Evolutionary conservation across 2,888 invertebrate genomes (phyloP), one percentile per base, ranked within the genome.

Genomic region (Liopterus haemorrhoidalis): DNA sequence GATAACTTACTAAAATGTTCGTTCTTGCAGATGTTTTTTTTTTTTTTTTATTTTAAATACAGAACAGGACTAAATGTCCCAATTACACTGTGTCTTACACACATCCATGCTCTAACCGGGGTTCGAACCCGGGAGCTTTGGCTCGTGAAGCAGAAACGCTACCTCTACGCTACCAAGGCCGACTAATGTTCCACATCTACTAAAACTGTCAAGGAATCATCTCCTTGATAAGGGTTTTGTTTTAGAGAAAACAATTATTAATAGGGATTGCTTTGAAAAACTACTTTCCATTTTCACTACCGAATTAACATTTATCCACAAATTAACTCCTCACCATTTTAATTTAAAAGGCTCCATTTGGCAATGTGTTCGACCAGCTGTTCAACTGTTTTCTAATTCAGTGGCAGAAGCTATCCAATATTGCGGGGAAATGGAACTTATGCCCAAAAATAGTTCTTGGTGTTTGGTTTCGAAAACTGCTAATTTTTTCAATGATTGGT

Each of bases 251-350:
- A 33, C 5, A 11, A 19, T 45, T 9, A 12, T 40, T 5, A 40
- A 31, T 21, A 30, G 6, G 15, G 6, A 1, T 40, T 31, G 9
- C 4, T 31, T 40, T 14, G 39, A 40, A 31, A 21, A n/a, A 12
- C 12, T 40, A 6, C 8, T 40, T 9, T 21, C 20, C 14, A 14
- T 21, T 2, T 50, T 50, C 6, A 45, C 9, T 2, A 22, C 40
- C 2, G 54, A 54, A 41, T 40, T 52, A 21, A 54, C 41, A 19
- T 14, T 51, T 15, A 51, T 49, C n/a, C 49, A 53, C 41, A 54
- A 53, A 46, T 22, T 55, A 9, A 41, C 41, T 8, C 12, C 15
- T 21, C 35, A 49, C 8, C 46, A 49, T 39, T 40, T 54, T 35
- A 27, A 46, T 40, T 48, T 52, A 21, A 51, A 48, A 46, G 52